Evolutionary conservation across 1,140 invertebrate genomes (phyloP).

Genomic region (Cecropterus lyciades): DNA sequence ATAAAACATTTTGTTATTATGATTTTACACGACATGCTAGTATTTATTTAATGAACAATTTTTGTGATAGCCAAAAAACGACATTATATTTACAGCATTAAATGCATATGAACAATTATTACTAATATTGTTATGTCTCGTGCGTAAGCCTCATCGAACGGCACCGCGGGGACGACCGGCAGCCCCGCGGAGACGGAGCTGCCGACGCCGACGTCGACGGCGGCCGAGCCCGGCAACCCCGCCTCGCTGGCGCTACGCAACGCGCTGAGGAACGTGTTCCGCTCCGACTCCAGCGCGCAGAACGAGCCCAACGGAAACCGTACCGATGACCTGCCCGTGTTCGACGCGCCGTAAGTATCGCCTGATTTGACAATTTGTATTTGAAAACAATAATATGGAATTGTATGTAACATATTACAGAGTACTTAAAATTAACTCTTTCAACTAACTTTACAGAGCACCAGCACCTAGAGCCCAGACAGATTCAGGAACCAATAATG

Average conservation of each 20-base stretch:
- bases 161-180: conserved; percentile 51
- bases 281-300: conserved; percentile 51
- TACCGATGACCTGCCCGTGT: conserved; percentile 63
- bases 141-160: conserved; percentile 40
- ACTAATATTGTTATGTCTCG: too few species aligned
- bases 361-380: too few species aligned
- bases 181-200: conserved; percentile 66
- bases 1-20: too few species aligned
- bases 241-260: conserved; percentile 61
- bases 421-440: too few species aligned
- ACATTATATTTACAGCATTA: conserved; percentile 2
- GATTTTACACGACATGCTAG: too few species aligned
- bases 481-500: conserved; percentile 72
- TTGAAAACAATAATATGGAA: too few species aligned
- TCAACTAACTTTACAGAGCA: conserved; percentile 54
- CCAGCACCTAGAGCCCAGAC: conserved; percentile 74
- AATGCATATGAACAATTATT: too few species aligned
- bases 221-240: conserved; percentile 53
- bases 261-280: conserved; percentile 62
- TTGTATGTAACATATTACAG: too few species aligned
- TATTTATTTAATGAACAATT: too few species aligned
- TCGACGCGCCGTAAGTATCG: conserved; percentile 63
- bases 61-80: too few species aligned
- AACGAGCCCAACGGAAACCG: conserved; percentile 50
- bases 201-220: conserved; percentile 63